A percentile compares a stretch with the other conserved stretches of the same genome.
phyloP scores from a whole-genome alignment of 2,797 vertebrate genomes.

The Hydrocynus forskahlii region DNA sequence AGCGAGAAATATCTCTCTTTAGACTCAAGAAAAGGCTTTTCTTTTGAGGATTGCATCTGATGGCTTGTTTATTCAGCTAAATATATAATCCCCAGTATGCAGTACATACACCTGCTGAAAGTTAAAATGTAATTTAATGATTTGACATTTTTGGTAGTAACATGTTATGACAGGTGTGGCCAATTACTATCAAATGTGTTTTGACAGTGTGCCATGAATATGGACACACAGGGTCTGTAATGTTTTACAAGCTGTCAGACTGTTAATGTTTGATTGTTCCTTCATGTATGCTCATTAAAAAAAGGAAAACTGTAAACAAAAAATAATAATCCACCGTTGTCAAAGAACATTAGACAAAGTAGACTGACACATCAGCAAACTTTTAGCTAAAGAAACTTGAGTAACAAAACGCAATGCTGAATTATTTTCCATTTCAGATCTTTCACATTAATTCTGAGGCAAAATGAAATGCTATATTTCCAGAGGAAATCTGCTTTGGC shows the following conservation, averaged over 20 bases:
- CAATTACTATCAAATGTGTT: constrained; percentile 26
- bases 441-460: background rate
- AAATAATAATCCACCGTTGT: background rate
- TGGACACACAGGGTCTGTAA: background rate
- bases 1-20: background rate
- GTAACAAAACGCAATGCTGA: background rate
- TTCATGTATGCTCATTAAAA: background rate
- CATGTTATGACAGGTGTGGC: constrained; percentile 18
- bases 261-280: background rate
- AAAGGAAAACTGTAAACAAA: background rate
- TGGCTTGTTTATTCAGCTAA: background rate
- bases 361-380: background rate
- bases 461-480: background rate
- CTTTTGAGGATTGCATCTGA: background rate
- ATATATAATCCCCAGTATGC: background rate
- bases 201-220: constrained; percentile 23
- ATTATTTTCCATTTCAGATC: background rate
- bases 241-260: background rate
- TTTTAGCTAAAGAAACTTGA: background rate
- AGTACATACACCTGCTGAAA: background rate
- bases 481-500: background rate
- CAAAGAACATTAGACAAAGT: background rate
- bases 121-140: background rate
- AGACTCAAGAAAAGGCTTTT: background rate
- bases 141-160: background rate